phyloP scores from a whole-genome alignment of 2,797 vertebrate genomes.

The Mycteria americana region DNA sequence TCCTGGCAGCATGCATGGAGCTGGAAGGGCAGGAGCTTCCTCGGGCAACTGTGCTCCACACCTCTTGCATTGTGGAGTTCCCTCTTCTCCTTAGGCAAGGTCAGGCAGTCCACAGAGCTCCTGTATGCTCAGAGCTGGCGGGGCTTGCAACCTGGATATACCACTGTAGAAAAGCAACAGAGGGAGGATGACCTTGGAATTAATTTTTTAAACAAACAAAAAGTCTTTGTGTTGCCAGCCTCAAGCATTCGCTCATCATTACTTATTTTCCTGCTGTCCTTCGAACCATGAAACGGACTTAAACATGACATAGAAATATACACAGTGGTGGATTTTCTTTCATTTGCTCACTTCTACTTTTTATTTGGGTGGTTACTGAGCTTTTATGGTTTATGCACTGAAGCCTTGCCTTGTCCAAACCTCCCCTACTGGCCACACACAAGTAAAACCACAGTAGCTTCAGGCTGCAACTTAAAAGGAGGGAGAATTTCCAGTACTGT shows the following conservation, averaged over 20 bases:
- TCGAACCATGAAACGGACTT: neutral
- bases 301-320: neutral
- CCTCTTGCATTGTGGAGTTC: neutral
- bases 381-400: neutral
- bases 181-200: neutral
- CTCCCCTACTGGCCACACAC: neutral
- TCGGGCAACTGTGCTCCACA: neutral
- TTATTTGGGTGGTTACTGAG: neutral
- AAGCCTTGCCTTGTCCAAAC: neutral
- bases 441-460: neutral
- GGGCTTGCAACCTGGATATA: neutral
- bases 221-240: neutral
- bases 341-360: neutral
- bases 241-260: neutral
- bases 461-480: neutral
- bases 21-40: neutral
- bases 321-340: neutral
- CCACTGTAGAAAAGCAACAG: neutral
- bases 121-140: neutral
- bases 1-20: accelerated
- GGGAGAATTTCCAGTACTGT: neutral
- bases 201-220: neutral
- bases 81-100: neutral
- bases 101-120: neutral
- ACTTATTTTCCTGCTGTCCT: neutral